Base-by-base conservation (phyloP, 2,888 invertebrate genomes). In the Spicauda simplicius region DNA sequence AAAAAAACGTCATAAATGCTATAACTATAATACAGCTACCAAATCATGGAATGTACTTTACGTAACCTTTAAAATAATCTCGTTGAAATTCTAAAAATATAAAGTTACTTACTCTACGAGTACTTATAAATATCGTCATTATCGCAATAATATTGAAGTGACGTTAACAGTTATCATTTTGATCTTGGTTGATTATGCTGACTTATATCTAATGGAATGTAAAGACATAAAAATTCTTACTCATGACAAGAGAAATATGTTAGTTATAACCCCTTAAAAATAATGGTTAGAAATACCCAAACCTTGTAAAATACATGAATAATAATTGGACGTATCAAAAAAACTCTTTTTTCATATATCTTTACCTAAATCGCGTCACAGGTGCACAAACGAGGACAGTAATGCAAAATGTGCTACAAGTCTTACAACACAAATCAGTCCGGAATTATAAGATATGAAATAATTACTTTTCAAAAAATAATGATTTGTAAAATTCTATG, bases 231-330 rank as follows among this genome's bases (percentile, higher is more conserved):
- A 76, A 78, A 77, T 75, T 74, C 77, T 82, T 77, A 80, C 71
- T 76, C 80, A 85, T 77, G 73, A 77, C 78, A 74, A 75, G 76
- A 76, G 70, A 70, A 59, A 62, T 69, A 57, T 89, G 91, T 92
- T 91, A 91, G 91, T 91, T 79, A 80, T 78, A 81, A 84, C 85
- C 87, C 84, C 88, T 90, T 91, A 90, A 76, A 73, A 77, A 76
- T 90, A 88, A 84, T 85, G 88, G 89, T 92, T 91, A 91, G 82
- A 84, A 79, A 83, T 82, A 87, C 91, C 92, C 87, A 91, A 91
- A 88, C 92, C 91, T 80, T 80, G 77, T 80, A 85, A 79, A 83
- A 84, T 85, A 87, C 80, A 82, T 79, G 81, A 77, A 77, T 75
- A 81, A 76, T 83, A 57, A 67, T 67, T 67, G 67, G 67, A 70